Base-by-base conservation (phyloP, 2,797 vertebrate species). In the Hybognathus amarus region DNA sequence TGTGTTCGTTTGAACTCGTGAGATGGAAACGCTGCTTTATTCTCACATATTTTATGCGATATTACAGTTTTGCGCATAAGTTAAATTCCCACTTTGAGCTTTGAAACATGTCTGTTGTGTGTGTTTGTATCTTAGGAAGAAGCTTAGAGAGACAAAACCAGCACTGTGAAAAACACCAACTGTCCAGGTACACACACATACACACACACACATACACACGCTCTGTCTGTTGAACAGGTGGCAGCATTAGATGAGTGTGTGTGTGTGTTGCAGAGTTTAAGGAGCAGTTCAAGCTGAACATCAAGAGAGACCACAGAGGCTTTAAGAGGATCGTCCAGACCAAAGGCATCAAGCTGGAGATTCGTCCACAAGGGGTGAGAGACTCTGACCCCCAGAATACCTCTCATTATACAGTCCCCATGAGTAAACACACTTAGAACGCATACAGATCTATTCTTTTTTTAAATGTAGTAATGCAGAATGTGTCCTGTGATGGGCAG, bases 341-440 rank as follows among this genome's bases (percentile, higher is more conserved):
- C 83, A 97, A 97, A 91, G 96, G 96, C 86, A 92, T 98, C 91
- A 97, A 97, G 91, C 96, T 98, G 45, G 97, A 98, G 90, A 90
- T 98, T n/a, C 85, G 77, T 96, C 59, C 96, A 97, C 90, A 97
- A 97, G 87, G 97, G 97, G 97, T 98, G 90, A 93, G 93, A 92
- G 92, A 24, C 7, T 47, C 75, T 36, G 33, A 36, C 33, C 30
- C 1, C 30, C 30, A 30, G 30, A 30, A 30, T 2, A 30, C 2
- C 30, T 30, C 30, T 30, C 30, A 2, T 30, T 30, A 30, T 30
- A 30, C 1, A 30, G 30, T 30, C 30, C 30, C 30, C 30, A 30
- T 30, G 30, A 30, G 30, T 1, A 30, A 30, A 30, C 30, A 30
- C 30, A 2, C 30, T 30, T 1, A 30, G 1, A 30, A 30, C 1